Evolutionary conservation across 2,113 vertebrate genomes (phyloP), one percentile per base, ranked within the genome.

Genomic region (Gavia stellata): DNA sequence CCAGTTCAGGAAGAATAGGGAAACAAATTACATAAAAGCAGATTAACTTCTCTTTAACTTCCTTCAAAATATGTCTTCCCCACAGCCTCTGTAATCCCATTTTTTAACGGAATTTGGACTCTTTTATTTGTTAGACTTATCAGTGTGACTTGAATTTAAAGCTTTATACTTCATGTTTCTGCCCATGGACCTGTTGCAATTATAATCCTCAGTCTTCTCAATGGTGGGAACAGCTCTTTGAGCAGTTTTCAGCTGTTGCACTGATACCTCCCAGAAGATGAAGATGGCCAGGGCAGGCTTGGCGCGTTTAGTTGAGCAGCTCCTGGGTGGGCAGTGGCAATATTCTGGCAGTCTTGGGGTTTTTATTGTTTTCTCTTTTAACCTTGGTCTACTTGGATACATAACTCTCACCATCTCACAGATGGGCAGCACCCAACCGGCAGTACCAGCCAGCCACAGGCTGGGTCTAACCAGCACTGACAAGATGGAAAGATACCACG

Each of bases 1-100:
- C 31, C 89, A 72, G 81, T 79, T 74, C 6, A 23, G 96, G 65
- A 91, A 97, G 90, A 97, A 98, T 61, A 91, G 72, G 70, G 80
- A 96, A 95, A 94, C 93, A 97, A 97, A 97, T 92, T 88, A 92
- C 62, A 93, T 86, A 79, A 93, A 96, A 97, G 86, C 70, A 94
- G 96, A 97, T 95, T 96, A 97, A 89, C 89, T 94, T 88, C 95
- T 96, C 52, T 93, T 93, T 94, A 95, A 97, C 85, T 92, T 89
- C 93, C 84, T 96, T 92, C 89, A 94, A 88, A 92, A 94, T 82
- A 95, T 86, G 91, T 94, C 91, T 94, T 90, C 88, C 83, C 73
- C 92, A 75, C 56, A 90, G 95, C 70, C 75, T 94, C 92, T 42
- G 71, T 96, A 97, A 97, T 97, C 87, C 75, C 50, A 79, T 88